These are phyloP conservation scores for Characodon lateralis DNA, from an alignment of 2,797 vertebrate species.

Conservation along the genomic window DNA sequence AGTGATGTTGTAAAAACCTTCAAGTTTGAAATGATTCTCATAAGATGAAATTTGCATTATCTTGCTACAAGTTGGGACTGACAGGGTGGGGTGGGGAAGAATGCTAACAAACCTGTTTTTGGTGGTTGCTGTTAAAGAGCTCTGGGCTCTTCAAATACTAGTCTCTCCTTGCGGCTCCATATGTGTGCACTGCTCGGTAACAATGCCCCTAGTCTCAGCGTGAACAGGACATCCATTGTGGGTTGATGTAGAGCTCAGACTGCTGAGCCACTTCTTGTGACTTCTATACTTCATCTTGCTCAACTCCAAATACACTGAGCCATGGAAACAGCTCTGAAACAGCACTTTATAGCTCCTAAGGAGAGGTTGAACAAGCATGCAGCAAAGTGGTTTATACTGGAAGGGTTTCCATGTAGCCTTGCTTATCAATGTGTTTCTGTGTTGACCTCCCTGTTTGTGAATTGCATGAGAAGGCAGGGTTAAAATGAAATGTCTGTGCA, in stretches of 20 bases:
- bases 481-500: not conserved
- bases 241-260: slow-evolving; percentile 70
- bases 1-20: not conserved
- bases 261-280: slow-evolving; percentile 82
- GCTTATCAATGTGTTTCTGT: slow-evolving; percentile 18
- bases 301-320: slow-evolving; percentile 54
- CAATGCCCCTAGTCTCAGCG: slow-evolving; percentile 78
- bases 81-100: too few relatives aligned
- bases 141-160: slow-evolving; percentile 56
- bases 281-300: slow-evolving; percentile 76
- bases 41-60: not conserved
- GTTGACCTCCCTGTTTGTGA: slow-evolving; percentile 24
- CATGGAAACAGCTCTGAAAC: slow-evolving; percentile 58
- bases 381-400: slow-evolving; percentile 48
- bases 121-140: slow-evolving; percentile 53
- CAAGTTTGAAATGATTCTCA: not conserved
- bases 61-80: not conserved
- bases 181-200: slow-evolving; percentile 66
- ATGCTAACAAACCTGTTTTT: slow-evolving; percentile 63
- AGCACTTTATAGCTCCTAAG: slow-evolving; percentile 60
- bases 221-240: slow-evolving; percentile 81
- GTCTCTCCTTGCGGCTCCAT: slow-evolving; percentile 65
- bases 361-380: slow-evolving; percentile 35
- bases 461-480: slow-evolving; percentile 6
- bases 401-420: slow-evolving; percentile 43